Percentiles rank a stretch among this genome's conserved stretches.
These are phyloP conservation scores for Dicentrarchus labrax DNA, from an alignment of 2,113 vertebrate genomes.

Conservation along the genomic window DNA sequence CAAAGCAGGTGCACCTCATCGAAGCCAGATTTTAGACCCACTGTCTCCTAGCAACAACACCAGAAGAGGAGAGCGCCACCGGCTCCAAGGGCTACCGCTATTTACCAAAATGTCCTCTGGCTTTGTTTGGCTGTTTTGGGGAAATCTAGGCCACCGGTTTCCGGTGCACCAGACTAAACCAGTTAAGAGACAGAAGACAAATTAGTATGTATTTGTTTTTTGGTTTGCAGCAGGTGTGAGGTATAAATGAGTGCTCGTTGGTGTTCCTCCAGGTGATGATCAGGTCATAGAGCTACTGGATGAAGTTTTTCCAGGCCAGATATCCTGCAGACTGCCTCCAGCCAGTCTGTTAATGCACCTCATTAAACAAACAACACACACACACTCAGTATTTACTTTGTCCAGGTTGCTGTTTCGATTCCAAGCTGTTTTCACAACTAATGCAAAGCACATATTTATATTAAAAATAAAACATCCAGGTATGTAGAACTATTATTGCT, in stretches of 20 bases:
- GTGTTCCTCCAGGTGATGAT: constrained; percentile 39
- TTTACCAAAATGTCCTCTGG: constrained; percentile 69
- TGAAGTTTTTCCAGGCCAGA: constrained; percentile 33
- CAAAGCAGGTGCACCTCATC: constrained; percentile 73
- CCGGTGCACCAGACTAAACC: constrained; percentile 38
- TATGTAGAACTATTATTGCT: not conserved
- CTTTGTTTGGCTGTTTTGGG: constrained; percentile 72
- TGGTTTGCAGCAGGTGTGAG: constrained; percentile 44
- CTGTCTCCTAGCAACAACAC: constrained; percentile 85
- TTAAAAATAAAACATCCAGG: not conserved
- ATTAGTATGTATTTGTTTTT: constrained; percentile 13
- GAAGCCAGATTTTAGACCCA: constrained; percentile 71
- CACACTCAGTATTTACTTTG: not conserved
- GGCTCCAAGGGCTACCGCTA: constrained; percentile 62
- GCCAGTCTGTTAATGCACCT: constrained; percentile 39
- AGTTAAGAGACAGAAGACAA: constrained; percentile 11
- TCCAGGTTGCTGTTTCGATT: not conserved
- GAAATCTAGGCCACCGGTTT: constrained; percentile 69
- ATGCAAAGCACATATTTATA: not conserved
- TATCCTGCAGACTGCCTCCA: constrained; percentile 35
- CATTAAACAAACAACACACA: constrained; percentile 40
- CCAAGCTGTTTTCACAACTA: constrained; percentile 16
- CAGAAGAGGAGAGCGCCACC: constrained; percentile 61
- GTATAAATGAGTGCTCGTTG: not conserved
- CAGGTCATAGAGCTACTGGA: constrained; percentile 61